A percentile compares a stretch with the other conserved stretches of the same genome.
These are phyloP conservation scores for Pagrus major DNA, from an alignment of 2,113 vertebrate species.

Conservation along the genomic window DNA sequence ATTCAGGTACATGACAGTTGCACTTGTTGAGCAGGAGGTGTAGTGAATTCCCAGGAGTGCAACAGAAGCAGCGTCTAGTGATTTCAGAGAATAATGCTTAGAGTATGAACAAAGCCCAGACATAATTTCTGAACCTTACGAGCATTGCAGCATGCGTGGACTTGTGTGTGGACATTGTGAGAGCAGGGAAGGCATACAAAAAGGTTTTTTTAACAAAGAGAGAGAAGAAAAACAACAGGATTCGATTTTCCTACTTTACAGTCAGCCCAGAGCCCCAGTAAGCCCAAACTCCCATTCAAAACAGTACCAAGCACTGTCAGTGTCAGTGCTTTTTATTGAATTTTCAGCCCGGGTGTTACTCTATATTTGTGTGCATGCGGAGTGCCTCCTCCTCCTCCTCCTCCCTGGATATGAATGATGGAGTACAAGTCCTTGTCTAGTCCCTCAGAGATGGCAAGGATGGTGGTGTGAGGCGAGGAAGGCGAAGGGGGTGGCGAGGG, in stretches of 20 bases:
- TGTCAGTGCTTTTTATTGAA: conserved; percentile 75
- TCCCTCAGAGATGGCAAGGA: conserved; percentile 58
- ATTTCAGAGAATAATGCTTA: conserved; percentile 32
- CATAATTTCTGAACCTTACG: conserved; percentile 36
- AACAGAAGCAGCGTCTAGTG: conserved; percentile 2
- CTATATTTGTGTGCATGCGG: conserved; percentile 72
- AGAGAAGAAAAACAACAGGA: conserved; percentile 63
- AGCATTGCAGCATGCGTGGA: conserved; percentile 25
- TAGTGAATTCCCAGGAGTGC: conserved; percentile 29
- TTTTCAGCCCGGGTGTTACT: conserved; percentile 73
- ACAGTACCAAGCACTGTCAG: conserved; percentile 64
- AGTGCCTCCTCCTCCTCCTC: conserved; percentile 53
- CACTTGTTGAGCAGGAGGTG: conserved; percentile 63
- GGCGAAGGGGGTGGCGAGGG: conserved; percentile 19
- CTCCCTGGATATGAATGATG: conserved; percentile 73
- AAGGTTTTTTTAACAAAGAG: conserved; percentile 38
- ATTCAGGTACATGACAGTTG: conserved; percentile 26
- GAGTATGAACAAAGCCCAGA: conserved; percentile 44
- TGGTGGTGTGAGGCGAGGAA: conserved; percentile 47
- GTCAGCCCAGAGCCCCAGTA: conserved; percentile 71
- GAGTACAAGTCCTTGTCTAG: conserved; percentile 73
- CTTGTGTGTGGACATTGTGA: conserved; percentile 51
- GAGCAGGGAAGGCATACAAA: conserved; percentile 57
- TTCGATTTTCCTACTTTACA: conserved; percentile 76
- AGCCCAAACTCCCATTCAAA: conserved; percentile 74